Conservation (phyloP, 2,888 invertebrate species). For the Endomychus coccineus region DNA sequence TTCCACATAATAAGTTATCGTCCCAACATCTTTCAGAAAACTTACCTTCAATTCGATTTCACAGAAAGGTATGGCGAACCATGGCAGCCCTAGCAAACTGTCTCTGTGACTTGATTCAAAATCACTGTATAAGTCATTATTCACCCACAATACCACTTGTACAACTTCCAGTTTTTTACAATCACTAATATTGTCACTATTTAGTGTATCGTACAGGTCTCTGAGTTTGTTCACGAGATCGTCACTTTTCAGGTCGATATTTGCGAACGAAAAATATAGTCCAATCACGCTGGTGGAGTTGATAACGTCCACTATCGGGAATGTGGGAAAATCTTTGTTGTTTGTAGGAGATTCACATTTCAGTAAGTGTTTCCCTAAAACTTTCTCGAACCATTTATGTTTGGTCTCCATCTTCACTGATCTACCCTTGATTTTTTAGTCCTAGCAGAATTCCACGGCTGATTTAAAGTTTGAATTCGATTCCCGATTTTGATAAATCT, state of each 20-base stretch:
- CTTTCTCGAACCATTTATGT: conserved; percentile 54
- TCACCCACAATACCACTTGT: conserved; percentile 63
- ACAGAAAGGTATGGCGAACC: conserved; percentile 64
- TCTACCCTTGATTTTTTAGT: too few species aligned
- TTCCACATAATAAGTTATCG: too few species aligned
- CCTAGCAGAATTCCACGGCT: too few species aligned
- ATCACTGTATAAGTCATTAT: conserved; percentile 56
- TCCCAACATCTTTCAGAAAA: too few species aligned
- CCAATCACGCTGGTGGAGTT: conserved; percentile 52
- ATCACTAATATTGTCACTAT: conserved; percentile 30
- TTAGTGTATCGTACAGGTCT: conserved; percentile 48
- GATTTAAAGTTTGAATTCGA: too few species aligned
- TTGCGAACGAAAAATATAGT: conserved; percentile 64
- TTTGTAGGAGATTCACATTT: conserved; percentile 43
- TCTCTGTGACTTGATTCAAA: conserved; percentile 57
- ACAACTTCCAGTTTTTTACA: conserved; percentile 53
- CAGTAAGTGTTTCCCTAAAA: conserved; percentile 52
- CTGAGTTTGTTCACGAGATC: conserved; percentile 59
- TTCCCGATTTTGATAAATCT: too few species aligned
- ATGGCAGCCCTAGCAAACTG: conserved; percentile 57
- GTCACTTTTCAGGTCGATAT: conserved; percentile 60
- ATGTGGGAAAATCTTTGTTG: conserved; percentile 45
- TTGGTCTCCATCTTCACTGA: conserved; percentile 21
- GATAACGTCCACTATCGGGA: conserved; percentile 47
- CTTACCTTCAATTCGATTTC: conserved; percentile 63